These are phyloP conservation scores for Nesometra sesokonis DNA, from an alignment of 35 echinoderm and acorn worm species.

Conservation along the genomic window DNA sequence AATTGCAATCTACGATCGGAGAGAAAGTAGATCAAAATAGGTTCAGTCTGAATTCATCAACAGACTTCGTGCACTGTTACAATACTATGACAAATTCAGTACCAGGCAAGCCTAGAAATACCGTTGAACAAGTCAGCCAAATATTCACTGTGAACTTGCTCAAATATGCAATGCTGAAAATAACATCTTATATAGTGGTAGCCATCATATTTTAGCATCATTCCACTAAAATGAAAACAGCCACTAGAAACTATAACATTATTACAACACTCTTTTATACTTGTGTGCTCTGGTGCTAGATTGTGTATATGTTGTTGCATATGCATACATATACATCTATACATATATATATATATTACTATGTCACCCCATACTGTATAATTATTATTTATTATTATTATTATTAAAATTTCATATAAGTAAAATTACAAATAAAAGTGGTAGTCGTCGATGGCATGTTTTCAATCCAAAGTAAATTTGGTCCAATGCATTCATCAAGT, in stretches of 20 bases:
- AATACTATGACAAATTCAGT: no score
- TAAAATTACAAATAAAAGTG: neutral
- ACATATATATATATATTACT: neutral
- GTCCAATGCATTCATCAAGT: neutral
- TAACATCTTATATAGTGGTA: neutral
- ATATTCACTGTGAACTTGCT: neutral
- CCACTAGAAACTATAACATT: neutral
- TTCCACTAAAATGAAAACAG: neutral
- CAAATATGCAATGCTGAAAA: neutral
- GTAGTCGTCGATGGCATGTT: neutral
- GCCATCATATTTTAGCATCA: neutral
- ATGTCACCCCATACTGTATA: neutral
- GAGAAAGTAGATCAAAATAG: no score
- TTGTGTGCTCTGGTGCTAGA: neutral
- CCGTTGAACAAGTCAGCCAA: no score
- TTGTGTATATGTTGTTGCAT: neutral
- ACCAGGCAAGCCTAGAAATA: no score
- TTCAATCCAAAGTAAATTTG: neutral
- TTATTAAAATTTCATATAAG: neutral
- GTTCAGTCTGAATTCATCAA: no score
- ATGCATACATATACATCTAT: neutral
- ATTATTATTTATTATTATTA: neutral
- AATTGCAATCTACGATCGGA: neutral
- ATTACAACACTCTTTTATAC: neutral
- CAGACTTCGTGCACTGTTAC: no score